phyloP scores from a whole-genome alignment of 2,888 invertebrate genomes.

The Scaptomyza cyrtandrae region DNA sequence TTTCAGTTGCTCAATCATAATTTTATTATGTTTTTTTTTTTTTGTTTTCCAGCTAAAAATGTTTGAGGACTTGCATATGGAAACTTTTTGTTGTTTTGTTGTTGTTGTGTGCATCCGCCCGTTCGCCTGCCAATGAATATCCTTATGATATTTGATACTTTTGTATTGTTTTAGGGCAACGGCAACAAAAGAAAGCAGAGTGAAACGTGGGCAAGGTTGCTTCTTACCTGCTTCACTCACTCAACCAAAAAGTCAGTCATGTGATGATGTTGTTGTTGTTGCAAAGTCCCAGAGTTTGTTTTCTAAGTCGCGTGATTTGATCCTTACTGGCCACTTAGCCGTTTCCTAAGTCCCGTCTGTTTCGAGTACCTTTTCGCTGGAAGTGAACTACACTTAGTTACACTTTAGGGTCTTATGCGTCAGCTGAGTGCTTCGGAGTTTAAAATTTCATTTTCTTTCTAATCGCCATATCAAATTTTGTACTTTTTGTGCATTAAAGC shows the following conservation, averaged over 20 bases:
- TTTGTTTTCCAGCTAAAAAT: slow-evolving; percentile 42
- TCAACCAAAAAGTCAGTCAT: slow-evolving; percentile 26
- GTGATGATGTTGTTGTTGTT: not conserved
- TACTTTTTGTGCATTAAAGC: slow-evolving; percentile 23
- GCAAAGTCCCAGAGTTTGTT: not conserved
- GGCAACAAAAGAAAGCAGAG: slow-evolving; percentile 2
- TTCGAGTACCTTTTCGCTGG: slow-evolving; percentile 52
- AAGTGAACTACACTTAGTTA: slow-evolving; percentile 47
- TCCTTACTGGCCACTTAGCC: slow-evolving; percentile 62
- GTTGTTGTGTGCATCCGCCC: slow-evolving; percentile 43
- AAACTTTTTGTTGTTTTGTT: slow-evolving; percentile 45
- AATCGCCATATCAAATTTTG: slow-evolving; percentile 44
- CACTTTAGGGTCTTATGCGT: slow-evolving; percentile 17
- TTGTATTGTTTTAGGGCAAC: slow-evolving; percentile 52
- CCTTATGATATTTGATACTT: slow-evolving; percentile 74
- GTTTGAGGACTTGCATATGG: slow-evolving; percentile 60
- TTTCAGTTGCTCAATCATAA: slow-evolving; percentile 36
- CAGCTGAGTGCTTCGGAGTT: slow-evolving; percentile 30
- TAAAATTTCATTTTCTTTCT: slow-evolving; percentile 42
- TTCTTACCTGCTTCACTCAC: slow-evolving; percentile 52
- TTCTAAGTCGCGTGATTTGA: slow-evolving; percentile 57
- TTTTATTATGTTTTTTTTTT: slow-evolving; percentile 14
- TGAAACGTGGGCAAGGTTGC: slow-evolving; percentile 52
- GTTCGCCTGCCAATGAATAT: slow-evolving; percentile 50
- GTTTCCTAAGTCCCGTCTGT: slow-evolving; percentile 31